Evolutionary conservation across 2,113 vertebrate species (phyloP).

Genomic region (Origma solitaria): DNA sequence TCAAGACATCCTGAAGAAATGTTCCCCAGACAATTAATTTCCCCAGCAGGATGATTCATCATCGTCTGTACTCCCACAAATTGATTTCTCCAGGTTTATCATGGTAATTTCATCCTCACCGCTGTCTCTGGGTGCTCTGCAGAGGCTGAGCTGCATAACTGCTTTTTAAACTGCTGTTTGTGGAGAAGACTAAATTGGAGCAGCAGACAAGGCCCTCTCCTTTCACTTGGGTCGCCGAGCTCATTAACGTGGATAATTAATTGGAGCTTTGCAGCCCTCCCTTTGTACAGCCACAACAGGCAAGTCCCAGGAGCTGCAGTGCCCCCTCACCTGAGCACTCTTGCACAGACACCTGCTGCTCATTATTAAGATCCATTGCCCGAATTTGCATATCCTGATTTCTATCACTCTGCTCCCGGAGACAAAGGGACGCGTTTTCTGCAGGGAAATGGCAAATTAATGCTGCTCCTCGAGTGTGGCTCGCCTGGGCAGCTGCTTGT

Average conservation of each 20-base stretch:
- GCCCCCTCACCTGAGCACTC: slow-evolving; percentile 83
- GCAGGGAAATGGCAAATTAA: slow-evolving; percentile 79
- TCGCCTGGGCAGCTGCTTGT: slow-evolving; percentile 65
- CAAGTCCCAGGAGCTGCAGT: slow-evolving; percentile 44
- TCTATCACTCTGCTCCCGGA: slow-evolving; percentile 71
- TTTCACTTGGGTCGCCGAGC: slow-evolving; percentile 46
- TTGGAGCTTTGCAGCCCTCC: slow-evolving; percentile 64
- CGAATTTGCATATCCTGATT: slow-evolving; percentile 84
- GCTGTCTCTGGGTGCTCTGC: background rate
- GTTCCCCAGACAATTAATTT: slow-evolving; percentile 3
- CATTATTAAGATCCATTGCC: slow-evolving; percentile 87
- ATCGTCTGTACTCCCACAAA: background rate
- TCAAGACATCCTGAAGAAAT: background rate
- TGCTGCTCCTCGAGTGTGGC: slow-evolving; percentile 47
- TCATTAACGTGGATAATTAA: slow-evolving; percentile 89
- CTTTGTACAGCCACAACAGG: slow-evolving; percentile 61
- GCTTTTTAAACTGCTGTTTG: background rate
- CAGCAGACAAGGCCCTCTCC: background rate
- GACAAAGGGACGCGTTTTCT: slow-evolving; percentile 71
- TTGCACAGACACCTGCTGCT: slow-evolving; percentile 86
- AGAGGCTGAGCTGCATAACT: background rate
- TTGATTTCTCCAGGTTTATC: background rate
- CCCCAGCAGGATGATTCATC: background rate
- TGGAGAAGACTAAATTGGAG: background rate
- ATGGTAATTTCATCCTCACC: background rate